Evolutionary conservation across 2,113 vertebrate genomes (phyloP).

Genomic region (Asarcornis scutulata): DNA sequence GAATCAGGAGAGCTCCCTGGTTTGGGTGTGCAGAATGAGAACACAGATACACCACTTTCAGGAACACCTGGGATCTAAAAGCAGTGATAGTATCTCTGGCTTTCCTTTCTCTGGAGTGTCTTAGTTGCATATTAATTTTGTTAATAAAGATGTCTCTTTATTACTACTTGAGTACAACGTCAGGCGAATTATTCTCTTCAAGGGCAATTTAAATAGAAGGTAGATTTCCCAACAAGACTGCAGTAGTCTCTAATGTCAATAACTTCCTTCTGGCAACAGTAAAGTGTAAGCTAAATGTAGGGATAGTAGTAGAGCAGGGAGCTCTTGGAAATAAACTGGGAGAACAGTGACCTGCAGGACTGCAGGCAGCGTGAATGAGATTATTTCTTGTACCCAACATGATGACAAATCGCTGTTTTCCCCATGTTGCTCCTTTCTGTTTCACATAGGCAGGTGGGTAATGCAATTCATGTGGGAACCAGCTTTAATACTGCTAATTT

Average conservation of each 20-base stretch:
- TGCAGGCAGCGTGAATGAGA: fast-evolving
- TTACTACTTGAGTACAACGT: neutral
- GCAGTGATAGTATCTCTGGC: neutral
- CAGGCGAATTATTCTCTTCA: neutral
- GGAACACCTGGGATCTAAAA: neutral
- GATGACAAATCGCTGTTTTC: neutral
- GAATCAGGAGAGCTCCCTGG: neutral
- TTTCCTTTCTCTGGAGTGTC: neutral
- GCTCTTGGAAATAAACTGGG: neutral
- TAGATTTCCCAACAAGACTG: neutral
- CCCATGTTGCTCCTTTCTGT: neutral
- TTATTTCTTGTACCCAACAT: neutral
- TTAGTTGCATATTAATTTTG: neutral
- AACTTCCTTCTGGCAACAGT: neutral
- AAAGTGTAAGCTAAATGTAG: neutral
- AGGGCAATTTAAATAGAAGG: neutral
- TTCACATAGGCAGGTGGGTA: neutral
- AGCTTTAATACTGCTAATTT: neutral
- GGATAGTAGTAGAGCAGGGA: neutral
- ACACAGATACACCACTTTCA: neutral
- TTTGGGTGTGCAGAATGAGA: neutral
- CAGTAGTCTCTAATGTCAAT: neutral
- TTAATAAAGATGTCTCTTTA: neutral
- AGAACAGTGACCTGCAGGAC: neutral
- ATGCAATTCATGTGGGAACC: neutral